Evolutionary conservation across 2,113 vertebrate species (phyloP), one percentile per base, ranked within the genome.

Genomic region (Scomber scombrus): DNA sequence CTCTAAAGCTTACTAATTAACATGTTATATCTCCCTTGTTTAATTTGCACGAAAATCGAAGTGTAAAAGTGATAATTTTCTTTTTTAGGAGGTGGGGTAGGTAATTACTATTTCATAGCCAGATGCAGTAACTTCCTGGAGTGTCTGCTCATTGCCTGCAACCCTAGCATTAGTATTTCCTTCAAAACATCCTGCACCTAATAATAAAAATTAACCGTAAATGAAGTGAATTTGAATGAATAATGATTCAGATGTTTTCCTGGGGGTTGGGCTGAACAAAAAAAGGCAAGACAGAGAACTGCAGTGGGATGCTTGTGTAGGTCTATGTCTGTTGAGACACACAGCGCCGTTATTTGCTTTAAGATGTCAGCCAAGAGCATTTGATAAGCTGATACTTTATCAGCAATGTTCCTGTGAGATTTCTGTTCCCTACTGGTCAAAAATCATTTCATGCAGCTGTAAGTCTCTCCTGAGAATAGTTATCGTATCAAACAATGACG

Each of bases 251-350:
- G 18, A 72, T 34, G 19, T 31, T 7, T 26, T 45, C 8, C 21
- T 56, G 13, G n/a, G 63, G 46, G 26, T n/a, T n/a, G 12, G 23
- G 10, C 31, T 43, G 49, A 60, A 50, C 55, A 79, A 78, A 71
- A 71, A 40, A 49, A 43, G 15, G 3, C 31, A 55, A 15, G 26
- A 65, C 21, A 47, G 43, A 54, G 4, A 26, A 26, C 23, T 26
- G 23, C 23, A 26, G 2, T 65, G 23, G 45, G 26, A 31, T 14
- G 11, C 45, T 18, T 18, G 34, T 63, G 56, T 26, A 47, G 55
- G 45, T 60, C 57, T 40, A 9, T 40, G 34, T 40, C 34, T 40
- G 29, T 29, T 29, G 23, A 57, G 6, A 26, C 23, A 26, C 23
- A 19, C 19, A 60, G 16, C 23, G 7, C 23, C 19, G 45, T 61